Percentiles rank a stretch among this genome's conserved stretches.
phyloP scores from a whole-genome alignment of 1,140 invertebrate species.

The Diabrotica undecimpunctata region DNA sequence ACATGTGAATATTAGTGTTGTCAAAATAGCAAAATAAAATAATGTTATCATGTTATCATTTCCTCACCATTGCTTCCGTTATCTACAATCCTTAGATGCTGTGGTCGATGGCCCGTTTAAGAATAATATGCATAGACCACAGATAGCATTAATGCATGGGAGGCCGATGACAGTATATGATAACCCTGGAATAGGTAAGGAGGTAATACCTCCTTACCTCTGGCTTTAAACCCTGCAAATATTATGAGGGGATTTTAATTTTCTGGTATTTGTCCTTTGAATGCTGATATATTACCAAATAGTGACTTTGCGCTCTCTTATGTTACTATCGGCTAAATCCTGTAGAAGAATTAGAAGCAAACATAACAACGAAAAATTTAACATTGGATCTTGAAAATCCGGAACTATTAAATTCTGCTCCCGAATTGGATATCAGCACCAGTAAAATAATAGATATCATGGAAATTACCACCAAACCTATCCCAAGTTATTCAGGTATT shows the following conservation, averaged over 20 bases:
- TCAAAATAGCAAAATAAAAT: slow-evolving; percentile 37
- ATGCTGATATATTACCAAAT: slow-evolving; percentile 42
- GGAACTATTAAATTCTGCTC: slow-evolving; percentile 1
- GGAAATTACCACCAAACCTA: neutral
- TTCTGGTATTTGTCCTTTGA: slow-evolving; percentile 45
- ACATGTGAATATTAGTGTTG: slow-evolving; percentile 28
- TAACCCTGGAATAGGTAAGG: neutral
- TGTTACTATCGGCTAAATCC: slow-evolving; percentile 41
- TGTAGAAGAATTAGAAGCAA: neutral
- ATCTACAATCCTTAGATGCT: slow-evolving; percentile 48
- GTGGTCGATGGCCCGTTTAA: slow-evolving; percentile 42
- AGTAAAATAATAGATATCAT: neutral
- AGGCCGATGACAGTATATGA: neutral
- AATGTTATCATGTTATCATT: slow-evolving; percentile 45
- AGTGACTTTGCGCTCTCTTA: slow-evolving; percentile 39
- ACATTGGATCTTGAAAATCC: slow-evolving; percentile 11
- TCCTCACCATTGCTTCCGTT: slow-evolving; percentile 45
- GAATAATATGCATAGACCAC: no score
- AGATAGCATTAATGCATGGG: no score
- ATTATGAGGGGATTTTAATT: neutral
- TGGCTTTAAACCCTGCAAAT: neutral
- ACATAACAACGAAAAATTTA: neutral
- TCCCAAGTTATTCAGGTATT: neutral
- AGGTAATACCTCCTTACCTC: no score
- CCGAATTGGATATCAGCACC: neutral